Evolutionary conservation across 2,888 invertebrate species (phyloP), one percentile per base, ranked within the genome.

Genomic region (Seira sanloemensis): DNA sequence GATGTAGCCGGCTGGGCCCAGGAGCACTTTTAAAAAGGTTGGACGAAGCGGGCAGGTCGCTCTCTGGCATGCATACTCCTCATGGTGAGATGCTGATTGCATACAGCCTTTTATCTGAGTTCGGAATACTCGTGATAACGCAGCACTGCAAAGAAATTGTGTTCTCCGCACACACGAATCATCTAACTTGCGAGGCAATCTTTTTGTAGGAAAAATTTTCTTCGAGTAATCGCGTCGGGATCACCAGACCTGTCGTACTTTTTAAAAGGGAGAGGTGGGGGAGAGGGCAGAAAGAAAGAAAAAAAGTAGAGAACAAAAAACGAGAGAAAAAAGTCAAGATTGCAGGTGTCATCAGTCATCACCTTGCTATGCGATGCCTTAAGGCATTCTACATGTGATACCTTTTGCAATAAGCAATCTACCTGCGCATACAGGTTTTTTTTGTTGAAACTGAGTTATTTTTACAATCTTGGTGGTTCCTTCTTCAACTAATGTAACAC

Each of bases 311-410:
- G 37, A 37, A 37, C 37, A 37, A 25, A 24, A n/a, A 58, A 50
- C 7, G 5, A 62, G 72, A 37, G 50, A 46, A 78, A 78, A 72
- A 78, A 78, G 78, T 78, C 78, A 78, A 65, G 78, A 78, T 78
- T 78, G 72, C 78, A 78, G 78, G 78, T 78, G 78, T 78, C 78
- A 71, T 78, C 78, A 78, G 78, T 78, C 78, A 71, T 78, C 78
- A 78, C 78, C 78, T 78, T 50, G 46, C 78, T 78, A 67, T 72
- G 72, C 46, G 50, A 78, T 73, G 72, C 78, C 78, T 78, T 73
- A 72, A 78, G 78, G 78, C 78, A 73, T n/a, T n/a, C n/a, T n/a
- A n/a, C n/a, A n/a, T 18, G 62, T 27, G 78, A 62, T 69, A 62
- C 78, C 69, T 69, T 65, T n/a, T 75, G 75, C 75, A 75, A 12